phyloP scores from a whole-genome alignment of 2,113 vertebrate species.

The Hemiscyllium ocellatum region DNA sequence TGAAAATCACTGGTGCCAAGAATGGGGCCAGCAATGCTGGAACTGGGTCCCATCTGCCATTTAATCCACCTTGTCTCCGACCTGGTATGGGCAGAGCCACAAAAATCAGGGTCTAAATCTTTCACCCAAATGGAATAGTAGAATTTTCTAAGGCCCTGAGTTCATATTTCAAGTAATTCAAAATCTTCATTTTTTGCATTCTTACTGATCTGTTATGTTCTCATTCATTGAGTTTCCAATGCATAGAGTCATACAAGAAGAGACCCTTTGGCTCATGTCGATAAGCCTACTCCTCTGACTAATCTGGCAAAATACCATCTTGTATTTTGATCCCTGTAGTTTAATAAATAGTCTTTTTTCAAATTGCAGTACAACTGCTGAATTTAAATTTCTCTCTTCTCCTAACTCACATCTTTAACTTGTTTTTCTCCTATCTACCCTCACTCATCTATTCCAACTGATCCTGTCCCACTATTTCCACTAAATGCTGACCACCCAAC shows the following conservation, averaged over 20 bases:
- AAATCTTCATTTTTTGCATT: neutral
- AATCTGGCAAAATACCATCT: neutral
- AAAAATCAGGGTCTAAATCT: too few species aligned
- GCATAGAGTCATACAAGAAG: too few species aligned
- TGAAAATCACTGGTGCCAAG: too few species aligned
- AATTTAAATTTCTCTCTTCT: neutral
- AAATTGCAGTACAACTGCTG: neutral
- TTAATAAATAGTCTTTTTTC: neutral
- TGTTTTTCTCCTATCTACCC: too few species aligned
- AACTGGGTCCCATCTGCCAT: too few species aligned
- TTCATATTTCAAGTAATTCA: neutral
- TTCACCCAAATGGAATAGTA: neutral
- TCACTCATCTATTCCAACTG: too few species aligned
- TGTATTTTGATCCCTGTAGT: neutral
- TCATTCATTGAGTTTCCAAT: neutral
- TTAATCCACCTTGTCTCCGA: too few species aligned
- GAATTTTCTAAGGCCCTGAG: neutral
- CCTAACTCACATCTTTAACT: too few species aligned
- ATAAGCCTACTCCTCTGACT: neutral
- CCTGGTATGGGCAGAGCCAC: too few species aligned
- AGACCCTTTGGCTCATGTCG: neutral
- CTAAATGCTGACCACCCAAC: too few species aligned
- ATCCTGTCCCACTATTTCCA: too few species aligned
- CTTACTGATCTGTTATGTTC: neutral
- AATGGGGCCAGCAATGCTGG: too few species aligned